Base-by-base conservation (phyloP, 2,888 invertebrate genomes). In the Drosophila hamatofila region DNA sequence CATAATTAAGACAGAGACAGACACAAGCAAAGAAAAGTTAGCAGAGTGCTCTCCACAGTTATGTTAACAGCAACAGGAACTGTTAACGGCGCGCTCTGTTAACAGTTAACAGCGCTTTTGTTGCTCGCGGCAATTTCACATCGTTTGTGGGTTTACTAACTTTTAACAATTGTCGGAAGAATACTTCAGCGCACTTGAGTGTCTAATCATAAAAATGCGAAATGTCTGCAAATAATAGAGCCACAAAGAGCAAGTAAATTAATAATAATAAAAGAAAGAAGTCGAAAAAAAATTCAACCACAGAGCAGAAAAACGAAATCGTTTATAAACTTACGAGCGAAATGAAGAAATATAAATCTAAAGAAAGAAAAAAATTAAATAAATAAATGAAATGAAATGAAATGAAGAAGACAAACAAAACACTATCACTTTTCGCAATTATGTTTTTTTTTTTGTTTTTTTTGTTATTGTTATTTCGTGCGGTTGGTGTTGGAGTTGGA, bases 401-500 rank as follows among this genome's bases (percentile, higher is more conserved):
- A 65, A 39, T 46, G 42, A 65, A 62, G 64, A 70, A 70, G 44
- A 16, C 68, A 63, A 66, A 66, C 56, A 76, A 80, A 88, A 72
- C 85, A 85, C 85, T 85, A 87, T 88, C 89, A 89, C 84, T 89
- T 89, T 85, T 80, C 89, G 64, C 87, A 87, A 89, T 87, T 83
- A 77, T 86, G 64, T 0, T 30, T 30, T 73, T 64, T 72, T 67
- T 76, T 76, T 69, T 74, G 71, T 77, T 72, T 66, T 63, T 27
- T 55, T 59, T 64, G 39, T 70, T 70, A 11, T 21, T n/a, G n/a
- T 6, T 56, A 14, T 16, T 39, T 39, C 39, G 39, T 55, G 69
- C 27, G 27, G 64, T 35, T 55, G 44, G 14, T 25, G 58, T 41
- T 46, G 44, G 11, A 39, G 58, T 37, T 46, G 44, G 41, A n/a